Evolutionary conservation across 1,140 invertebrate genomes (phyloP).

Genomic region (Drosophila hydei): DNA sequence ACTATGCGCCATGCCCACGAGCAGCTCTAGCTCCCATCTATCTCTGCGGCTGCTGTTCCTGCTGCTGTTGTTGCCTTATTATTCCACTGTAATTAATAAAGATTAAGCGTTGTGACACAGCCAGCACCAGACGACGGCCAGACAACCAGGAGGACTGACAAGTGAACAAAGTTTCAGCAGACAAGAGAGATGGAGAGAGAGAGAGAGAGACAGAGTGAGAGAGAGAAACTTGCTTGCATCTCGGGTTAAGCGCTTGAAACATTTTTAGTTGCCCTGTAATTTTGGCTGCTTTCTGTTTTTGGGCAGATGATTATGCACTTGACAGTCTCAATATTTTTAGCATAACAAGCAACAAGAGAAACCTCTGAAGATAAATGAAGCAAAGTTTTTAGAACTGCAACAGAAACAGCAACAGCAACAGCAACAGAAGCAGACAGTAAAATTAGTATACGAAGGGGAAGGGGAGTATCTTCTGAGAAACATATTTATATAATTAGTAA

Average conservation of each 20-base stretch:
- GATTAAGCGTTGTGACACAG: slow-evolving; percentile 78
- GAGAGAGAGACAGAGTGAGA: not conserved
- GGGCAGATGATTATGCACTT: slow-evolving; percentile 65
- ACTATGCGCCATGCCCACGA: slow-evolving; percentile 46
- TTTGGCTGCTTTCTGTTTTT: slow-evolving; percentile 30
- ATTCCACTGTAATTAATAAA: slow-evolving; percentile 82
- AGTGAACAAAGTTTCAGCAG: slow-evolving; percentile 23
- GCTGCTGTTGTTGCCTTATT: slow-evolving; percentile 57
- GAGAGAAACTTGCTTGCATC: slow-evolving; percentile 17
- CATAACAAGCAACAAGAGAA: slow-evolving; percentile 50
- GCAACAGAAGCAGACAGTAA: slow-evolving; percentile 13
- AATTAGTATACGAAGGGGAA: not conserved
- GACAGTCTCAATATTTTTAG: slow-evolving; percentile 76
- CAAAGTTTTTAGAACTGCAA: slow-evolving; percentile 16
- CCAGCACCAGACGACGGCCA: slow-evolving; percentile 28
- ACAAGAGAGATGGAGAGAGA: slow-evolving; percentile 2
- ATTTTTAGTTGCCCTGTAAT: slow-evolving; percentile 66
- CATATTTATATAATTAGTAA: not conserved
- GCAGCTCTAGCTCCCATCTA: slow-evolving; percentile 34
- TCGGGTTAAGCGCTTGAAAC: slow-evolving; percentile 41
- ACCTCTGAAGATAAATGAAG: slow-evolving; percentile 62
- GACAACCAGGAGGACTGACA: not conserved
- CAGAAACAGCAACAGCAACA: too few relatives aligned
- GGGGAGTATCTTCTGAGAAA: not conserved
- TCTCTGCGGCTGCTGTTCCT: slow-evolving; percentile 28